These are phyloP conservation scores for Lophius americanus DNA, from an alignment of 2,797 vertebrate genomes.

Conservation along the genomic window DNA sequence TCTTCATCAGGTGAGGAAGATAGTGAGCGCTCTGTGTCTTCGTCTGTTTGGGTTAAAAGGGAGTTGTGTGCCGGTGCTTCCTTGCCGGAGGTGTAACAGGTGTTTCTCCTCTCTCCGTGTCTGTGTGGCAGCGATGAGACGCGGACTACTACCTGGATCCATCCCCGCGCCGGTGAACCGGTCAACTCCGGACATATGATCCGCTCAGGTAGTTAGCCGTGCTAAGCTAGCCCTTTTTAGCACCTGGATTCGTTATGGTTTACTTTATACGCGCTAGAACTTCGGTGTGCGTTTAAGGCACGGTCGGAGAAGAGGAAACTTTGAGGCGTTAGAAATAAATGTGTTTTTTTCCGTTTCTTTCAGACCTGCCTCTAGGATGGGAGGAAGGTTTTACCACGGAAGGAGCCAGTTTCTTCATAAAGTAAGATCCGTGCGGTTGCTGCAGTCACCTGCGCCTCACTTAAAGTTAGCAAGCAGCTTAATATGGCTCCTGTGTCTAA, in stretches of 20 bases:
- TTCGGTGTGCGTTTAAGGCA: background rate
- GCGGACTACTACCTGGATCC: slow-evolving; percentile 89
- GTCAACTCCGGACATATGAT: slow-evolving; percentile 97
- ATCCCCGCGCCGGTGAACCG: slow-evolving; percentile 89
- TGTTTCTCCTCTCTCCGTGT: slow-evolving; percentile 51
- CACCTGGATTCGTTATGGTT: background rate
- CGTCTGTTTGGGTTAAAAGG: slow-evolving; percentile 39
- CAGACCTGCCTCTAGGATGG: slow-evolving; percentile 92
- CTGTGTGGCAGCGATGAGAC: slow-evolving; percentile 83
- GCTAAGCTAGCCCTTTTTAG: background rate
- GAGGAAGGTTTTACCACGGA: slow-evolving; percentile 93
- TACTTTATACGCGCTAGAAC: slow-evolving; percentile 21
- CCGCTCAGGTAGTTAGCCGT: slow-evolving; percentile 85
- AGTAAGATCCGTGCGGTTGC: slow-evolving; percentile 83
- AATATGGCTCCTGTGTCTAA: slow-evolving; percentile 44
- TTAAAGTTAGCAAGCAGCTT: slow-evolving; percentile 25
- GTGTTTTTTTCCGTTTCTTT: slow-evolving; percentile 36
- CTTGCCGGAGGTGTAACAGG: slow-evolving; percentile 68
- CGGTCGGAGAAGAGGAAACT: slow-evolving; percentile 37
- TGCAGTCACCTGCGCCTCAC: slow-evolving; percentile 11
- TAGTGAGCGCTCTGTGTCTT: slow-evolving; percentile 6
- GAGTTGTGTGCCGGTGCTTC: slow-evolving; percentile 39
- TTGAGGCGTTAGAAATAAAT: slow-evolving; percentile 33
- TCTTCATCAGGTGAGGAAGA: slow-evolving; percentile 90
- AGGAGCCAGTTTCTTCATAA: slow-evolving; percentile 93